Evolutionary conservation across 35 echinoderm and acorn worm species (phyloP).

Genomic region (Apostichopus parvimensis): DNA sequence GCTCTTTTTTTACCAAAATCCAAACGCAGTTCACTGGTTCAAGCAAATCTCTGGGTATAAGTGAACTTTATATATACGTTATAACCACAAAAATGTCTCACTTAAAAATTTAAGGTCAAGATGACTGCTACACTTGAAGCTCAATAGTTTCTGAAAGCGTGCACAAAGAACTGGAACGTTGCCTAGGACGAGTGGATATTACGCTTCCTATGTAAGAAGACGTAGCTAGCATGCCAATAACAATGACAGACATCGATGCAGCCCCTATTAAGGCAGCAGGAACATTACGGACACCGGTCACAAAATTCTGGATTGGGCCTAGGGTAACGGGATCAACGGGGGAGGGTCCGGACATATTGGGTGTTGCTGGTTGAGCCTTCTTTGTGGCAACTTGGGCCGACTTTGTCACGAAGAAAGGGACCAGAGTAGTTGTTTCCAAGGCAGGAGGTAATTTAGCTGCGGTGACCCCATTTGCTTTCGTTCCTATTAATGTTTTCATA

Average conservation of each 20-base stretch:
- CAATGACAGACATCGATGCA: neutral
- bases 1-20: too few relatives aligned
- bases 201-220: neutral
- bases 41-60: too few relatives aligned
- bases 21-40: too few relatives aligned
- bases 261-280: neutral
- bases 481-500: neutral
- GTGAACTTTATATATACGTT: too few relatives aligned
- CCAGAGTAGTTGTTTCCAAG: neutral
- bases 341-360: neutral
- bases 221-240: neutral
- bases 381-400: neutral
- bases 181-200: neutral
- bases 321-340: neutral
- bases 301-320: neutral
- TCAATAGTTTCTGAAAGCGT: constrained; percentile 3
- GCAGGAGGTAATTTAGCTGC: neutral
- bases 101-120: too few relatives aligned
- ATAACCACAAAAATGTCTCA: too few relatives aligned
- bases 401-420: neutral
- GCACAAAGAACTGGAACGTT: neutral
- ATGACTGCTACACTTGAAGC: neutral
- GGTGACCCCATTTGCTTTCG: too few relatives aligned
- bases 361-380: neutral
- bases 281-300: neutral